Evolutionary conservation across 92 coral and sea anemone genomes (phyloP), one percentile per base, ranked within the genome.

Genomic region (Bergia sp.): DNA sequence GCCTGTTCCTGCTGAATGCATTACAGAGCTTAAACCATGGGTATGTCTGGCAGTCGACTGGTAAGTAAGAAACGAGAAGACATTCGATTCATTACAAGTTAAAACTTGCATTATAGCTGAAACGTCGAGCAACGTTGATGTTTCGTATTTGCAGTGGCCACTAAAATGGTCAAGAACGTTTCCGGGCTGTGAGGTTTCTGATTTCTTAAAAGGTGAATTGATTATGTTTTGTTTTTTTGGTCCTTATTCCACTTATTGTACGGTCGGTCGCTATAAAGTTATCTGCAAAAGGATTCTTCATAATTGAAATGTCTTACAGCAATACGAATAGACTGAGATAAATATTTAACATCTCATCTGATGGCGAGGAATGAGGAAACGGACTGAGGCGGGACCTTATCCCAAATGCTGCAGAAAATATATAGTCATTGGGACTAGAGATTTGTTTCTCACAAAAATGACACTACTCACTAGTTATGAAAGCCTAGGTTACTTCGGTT

Each of bases 41-140:
- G 12, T 84, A 84, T 71, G 79, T 84, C 4, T 84, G 87, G 87
- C 87, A 84, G 43, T 45, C 38, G 66, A 47, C 78, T 0, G 43
- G 43, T 21, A 84, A 15, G 78, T 84, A 84, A 10, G 77, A 71
- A 4, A 12, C 71, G 9, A 55, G n/a, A 44, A 4, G 69, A 1
- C 65, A 16, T 57, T 57, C 16, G 65, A 57, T 18, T 21, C 29
- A 16, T 1, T 61, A 20, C 69, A 7, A 61, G 69, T 18, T 0
- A 61, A 2, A 61, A 6, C 69, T 16, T 16, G 6, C 6, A 16
- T 18, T 61, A 21, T 61, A 16, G 2, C 69, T 61, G 6, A 61
- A 16, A 61, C 8, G 4, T 21, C 69, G 0, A 21, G 69, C n/a
- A 61, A 61, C 29, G 2, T 61, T 0, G 20, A 53, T 53, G 58